Evolutionary conservation across 2,888 invertebrate genomes (phyloP).

Genomic region (Andrena dorsata): DNA sequence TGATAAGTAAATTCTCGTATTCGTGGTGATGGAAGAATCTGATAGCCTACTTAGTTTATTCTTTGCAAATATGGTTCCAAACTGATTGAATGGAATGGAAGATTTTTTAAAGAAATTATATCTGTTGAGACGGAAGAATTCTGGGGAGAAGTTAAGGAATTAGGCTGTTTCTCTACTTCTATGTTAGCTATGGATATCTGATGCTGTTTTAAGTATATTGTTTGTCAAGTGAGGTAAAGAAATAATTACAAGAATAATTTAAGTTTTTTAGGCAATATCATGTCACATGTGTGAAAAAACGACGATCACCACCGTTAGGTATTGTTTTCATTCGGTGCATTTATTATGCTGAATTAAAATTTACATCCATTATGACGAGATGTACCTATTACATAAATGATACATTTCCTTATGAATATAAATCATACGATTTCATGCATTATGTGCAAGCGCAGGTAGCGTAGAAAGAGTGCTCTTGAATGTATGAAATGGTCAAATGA

Average conservation of each 20-base stretch:
- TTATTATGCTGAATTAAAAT: neutral
- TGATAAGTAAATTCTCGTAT: too few relatives aligned
- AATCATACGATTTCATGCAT: neutral
- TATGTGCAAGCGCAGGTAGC: neutral
- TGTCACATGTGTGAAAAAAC: neutral
- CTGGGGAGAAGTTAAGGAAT: too few relatives aligned
- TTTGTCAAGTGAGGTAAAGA: neutral
- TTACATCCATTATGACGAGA: neutral
- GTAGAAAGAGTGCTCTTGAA: neutral
- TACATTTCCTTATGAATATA: slow-evolving; percentile 2
- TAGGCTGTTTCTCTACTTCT: too few relatives aligned
- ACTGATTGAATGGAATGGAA: too few relatives aligned
- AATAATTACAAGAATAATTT: neutral
- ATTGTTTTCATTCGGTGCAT: neutral
- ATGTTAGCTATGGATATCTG: too few relatives aligned
- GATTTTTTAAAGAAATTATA: too few relatives aligned
- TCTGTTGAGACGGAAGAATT: too few relatives aligned
- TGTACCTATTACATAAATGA: neutral
- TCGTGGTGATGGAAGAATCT: too few relatives aligned
- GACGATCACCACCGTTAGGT: neutral
- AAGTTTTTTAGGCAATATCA: neutral
- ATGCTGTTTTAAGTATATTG: too few relatives aligned
- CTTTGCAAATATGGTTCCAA: too few relatives aligned
- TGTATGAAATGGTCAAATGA: neutral
- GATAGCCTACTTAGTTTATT: too few relatives aligned